phyloP scores from a whole-genome alignment of 2,797 vertebrate genomes.

The Nasua narica region DNA sequence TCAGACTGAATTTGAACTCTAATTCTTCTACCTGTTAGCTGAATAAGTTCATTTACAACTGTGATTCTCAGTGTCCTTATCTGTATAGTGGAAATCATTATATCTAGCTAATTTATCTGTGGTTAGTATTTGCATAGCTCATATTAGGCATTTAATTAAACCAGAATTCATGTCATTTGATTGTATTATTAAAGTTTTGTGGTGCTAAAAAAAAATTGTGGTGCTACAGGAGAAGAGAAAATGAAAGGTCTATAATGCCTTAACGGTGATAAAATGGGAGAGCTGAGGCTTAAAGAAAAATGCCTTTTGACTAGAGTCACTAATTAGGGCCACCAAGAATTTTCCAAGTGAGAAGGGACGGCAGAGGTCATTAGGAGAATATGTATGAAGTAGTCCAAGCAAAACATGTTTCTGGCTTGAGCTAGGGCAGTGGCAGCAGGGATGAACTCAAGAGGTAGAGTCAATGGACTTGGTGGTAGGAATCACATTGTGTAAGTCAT shows the following conservation, averaged over 20 bases:
- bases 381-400: not conserved
- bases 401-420: not conserved
- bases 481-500: not conserved
- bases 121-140: not conserved
- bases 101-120: not conserved
- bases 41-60: not conserved
- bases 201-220: not conserved
- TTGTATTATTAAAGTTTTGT: not conserved
- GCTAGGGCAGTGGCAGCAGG: not conserved
- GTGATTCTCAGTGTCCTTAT: not conserved
- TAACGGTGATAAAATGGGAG: not conserved
- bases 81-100: not conserved
- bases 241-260: not conserved
- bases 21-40: not conserved
- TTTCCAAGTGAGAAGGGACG: not conserved
- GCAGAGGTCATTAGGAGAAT: not conserved
- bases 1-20: not conserved
- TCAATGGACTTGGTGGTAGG: not conserved
- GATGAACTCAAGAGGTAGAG: not conserved
- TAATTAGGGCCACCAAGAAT: not conserved
- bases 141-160: not conserved
- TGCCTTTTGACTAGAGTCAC: not conserved
- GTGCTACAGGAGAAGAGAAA: not conserved
- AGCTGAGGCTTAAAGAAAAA: not conserved
- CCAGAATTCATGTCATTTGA: not conserved